Conservation (phyloP, 2,113 vertebrate species). For the Tricholaema leucomelas region DNA sequence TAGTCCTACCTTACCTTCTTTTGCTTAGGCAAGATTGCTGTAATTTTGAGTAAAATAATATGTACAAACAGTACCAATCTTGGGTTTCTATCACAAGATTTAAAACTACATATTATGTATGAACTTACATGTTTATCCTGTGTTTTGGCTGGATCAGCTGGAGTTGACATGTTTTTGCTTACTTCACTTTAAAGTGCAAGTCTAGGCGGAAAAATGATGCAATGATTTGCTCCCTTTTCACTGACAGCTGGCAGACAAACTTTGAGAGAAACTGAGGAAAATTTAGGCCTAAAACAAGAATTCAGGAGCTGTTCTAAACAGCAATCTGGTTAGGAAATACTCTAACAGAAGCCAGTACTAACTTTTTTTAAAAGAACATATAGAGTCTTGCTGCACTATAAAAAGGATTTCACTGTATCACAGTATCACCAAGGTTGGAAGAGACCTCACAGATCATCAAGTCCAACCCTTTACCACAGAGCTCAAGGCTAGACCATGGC, state of each 20-base stretch:
- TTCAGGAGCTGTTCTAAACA: neutral
- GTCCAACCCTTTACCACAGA: too few relatives aligned
- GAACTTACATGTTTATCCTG: too few relatives aligned
- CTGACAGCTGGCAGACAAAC: neutral
- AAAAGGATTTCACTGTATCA: too few relatives aligned
- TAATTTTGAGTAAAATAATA: too few relatives aligned
- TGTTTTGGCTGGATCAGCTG: neutral
- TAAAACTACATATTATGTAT: too few relatives aligned
- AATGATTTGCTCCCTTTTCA: neutral
- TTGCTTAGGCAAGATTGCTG: too few relatives aligned
- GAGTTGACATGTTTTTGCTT: neutral
- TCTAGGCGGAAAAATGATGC: neutral
- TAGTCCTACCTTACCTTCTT: too few relatives aligned
- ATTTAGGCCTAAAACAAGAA: neutral
- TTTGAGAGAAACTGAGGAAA: neutral
- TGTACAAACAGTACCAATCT: too few relatives aligned
- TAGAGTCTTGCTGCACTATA: neutral
- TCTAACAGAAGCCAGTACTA: neutral
- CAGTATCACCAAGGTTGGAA: too few relatives aligned
- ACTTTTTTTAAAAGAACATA: neutral
- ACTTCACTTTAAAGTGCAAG: neutral
- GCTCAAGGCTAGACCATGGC: too few relatives aligned
- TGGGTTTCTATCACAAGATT: too few relatives aligned
- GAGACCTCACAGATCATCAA: too few relatives aligned
- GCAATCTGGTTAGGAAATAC: neutral